These are phyloP conservation scores for Coturnix japonica DNA, from an alignment of 2,113 vertebrate genomes.

Conservation along the genomic window DNA sequence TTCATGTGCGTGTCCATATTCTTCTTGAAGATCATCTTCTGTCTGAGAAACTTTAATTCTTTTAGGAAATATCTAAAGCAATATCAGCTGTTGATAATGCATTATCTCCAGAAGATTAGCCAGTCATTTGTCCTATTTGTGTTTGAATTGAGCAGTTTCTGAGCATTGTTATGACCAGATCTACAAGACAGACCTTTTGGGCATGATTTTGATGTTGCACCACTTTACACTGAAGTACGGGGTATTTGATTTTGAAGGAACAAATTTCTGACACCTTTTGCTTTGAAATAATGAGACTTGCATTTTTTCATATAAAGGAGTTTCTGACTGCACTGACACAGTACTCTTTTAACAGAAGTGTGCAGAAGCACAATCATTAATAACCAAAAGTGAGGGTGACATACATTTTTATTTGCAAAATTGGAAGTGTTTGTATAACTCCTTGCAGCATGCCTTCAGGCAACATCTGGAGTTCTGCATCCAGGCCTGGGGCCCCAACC, in stretches of 20 bases:
- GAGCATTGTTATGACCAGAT: not conserved
- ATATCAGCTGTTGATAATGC: not conserved
- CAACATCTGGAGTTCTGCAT: too few relatives aligned
- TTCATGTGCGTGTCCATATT: not conserved
- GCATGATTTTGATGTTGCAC: not conserved
- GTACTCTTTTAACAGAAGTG: not conserved
- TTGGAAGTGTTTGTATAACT: not conserved
- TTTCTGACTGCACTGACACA: not conserved
- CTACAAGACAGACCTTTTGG: not conserved
- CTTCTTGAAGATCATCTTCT: not conserved
- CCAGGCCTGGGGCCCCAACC: too few relatives aligned
- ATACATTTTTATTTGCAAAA: not conserved
- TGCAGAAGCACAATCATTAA: not conserved
- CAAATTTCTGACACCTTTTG: not conserved
- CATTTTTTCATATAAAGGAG: not conserved
- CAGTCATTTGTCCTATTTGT: accelerated
- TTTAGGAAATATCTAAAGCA: not conserved
- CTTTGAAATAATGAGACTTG: not conserved
- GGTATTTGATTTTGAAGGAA: not conserved
- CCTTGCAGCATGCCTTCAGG: too few relatives aligned
- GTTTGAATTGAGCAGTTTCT: not conserved
- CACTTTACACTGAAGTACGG: not conserved
- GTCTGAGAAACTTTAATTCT: not conserved
- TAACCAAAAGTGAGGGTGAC: not conserved
- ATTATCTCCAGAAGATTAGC: not conserved